Base-by-base conservation (phyloP, 2,797 vertebrate genomes). In the Etheostoma perlongum region DNA sequence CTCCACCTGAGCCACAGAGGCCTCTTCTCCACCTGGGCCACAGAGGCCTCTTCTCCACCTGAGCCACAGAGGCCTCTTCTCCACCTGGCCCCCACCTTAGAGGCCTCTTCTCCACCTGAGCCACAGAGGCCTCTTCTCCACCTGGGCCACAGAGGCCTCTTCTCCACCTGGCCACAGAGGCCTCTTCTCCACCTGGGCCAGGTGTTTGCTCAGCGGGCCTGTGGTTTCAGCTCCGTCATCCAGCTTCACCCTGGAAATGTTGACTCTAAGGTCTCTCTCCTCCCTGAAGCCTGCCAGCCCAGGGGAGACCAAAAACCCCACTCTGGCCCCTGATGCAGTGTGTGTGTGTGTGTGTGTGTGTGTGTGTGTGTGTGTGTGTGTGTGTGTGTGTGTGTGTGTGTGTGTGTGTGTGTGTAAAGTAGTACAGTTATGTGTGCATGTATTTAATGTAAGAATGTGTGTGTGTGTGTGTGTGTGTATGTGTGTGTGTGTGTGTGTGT, bases 161-260 rank as follows among this genome's bases (percentile, higher is more conserved):
- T 25, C 25, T 25, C 25, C 25, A 25, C 25, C 25, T 85, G 8
- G 48, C 59, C 55, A 4, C 74, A 73, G 84, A 82, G 79, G 82
- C 77, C 76, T 36, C 86, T 90, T 89, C 91, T 91, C 89, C 91
- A 92, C 91, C 91, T 93, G 89, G 91, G 82, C 80, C 89, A 92
- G 91, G 90, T 94, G 92, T 91, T 93, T 91, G 86, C 85, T 89
- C 79, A 92, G 64, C 84, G 81, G 80, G 82, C 85, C 81, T 94
- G 91, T 61, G 92, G 91, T 87, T 87, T 83, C 79, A 68, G 85
- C 82, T 40, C 84, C 68, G 78, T 90, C 81, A 74, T 91, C 91
- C 86, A 87, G 64, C 79, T 86, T 92, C 86, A 81, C 63, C 81
- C 85, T 85, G 82, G 85, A 89, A 14, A 90, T 91, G 82, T 92